phyloP scores from a whole-genome alignment of 2,797 vertebrate species.

The Coregonus ussuriensis region DNA sequence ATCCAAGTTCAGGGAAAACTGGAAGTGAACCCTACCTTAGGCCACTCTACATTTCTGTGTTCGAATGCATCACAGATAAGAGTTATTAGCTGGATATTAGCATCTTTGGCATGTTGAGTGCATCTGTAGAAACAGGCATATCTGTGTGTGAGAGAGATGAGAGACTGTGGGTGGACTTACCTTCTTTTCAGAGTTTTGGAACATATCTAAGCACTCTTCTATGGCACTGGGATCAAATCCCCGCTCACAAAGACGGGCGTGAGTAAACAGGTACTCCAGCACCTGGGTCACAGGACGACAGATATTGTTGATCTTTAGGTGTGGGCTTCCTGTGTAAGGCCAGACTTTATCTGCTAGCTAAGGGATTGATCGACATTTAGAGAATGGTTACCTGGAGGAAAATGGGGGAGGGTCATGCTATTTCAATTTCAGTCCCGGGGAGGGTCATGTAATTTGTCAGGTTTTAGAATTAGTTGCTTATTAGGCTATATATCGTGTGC shows the following conservation, averaged over 20 bases:
- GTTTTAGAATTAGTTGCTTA: too few relatives aligned
- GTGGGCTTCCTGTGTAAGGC: neutral
- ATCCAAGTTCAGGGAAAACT: neutral
- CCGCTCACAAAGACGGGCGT: constrained; percentile 91
- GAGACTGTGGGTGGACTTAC: constrained; percentile 66
- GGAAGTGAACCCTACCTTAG: neutral
- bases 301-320: neutral
- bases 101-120: neutral
- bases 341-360: neutral
- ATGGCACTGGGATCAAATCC: constrained; percentile 92
- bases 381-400: too few relatives aligned
- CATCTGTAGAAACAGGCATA: neutral
- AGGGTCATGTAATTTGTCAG: too few relatives aligned
- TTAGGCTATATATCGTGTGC: too few relatives aligned
- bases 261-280: constrained; percentile 93
- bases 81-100: neutral
- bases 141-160: neutral
- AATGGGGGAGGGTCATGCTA: too few relatives aligned
- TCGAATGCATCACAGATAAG: neutral
- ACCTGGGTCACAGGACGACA: constrained; percentile 74
- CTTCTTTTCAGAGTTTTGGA: constrained; percentile 95
- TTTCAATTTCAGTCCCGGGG: too few relatives aligned
- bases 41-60: too few relatives aligned
- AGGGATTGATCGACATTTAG: too few relatives aligned
- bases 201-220: constrained; percentile 96